These are phyloP conservation scores for Gallinago paraguaiae DNA, from an alignment of 2,113 vertebrate species.

Conservation along the genomic window DNA sequence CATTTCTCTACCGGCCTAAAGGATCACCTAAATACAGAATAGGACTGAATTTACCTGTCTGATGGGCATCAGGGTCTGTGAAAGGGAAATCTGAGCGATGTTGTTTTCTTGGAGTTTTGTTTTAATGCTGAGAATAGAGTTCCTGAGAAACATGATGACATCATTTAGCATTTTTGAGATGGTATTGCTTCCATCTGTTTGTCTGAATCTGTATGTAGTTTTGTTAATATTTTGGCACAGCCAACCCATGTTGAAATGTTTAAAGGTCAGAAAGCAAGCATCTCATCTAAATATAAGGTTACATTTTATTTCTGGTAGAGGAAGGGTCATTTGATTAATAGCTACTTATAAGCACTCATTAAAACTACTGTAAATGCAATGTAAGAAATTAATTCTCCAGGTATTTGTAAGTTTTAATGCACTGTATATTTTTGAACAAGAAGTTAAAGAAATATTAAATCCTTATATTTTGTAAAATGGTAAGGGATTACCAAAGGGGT, in stretches of 20 bases:
- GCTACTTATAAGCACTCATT: constrained; percentile 49
- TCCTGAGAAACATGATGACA: neutral
- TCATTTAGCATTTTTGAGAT: constrained; percentile 35
- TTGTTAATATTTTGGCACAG: constrained; percentile 24
- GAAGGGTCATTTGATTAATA: constrained; percentile 50
- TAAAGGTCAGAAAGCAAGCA: constrained; percentile 59
- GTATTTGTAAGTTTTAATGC: constrained; percentile 60
- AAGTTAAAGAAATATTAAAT: constrained; percentile 55
- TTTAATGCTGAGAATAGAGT: neutral
- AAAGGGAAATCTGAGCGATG: constrained; percentile 14
- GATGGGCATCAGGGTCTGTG: neutral
- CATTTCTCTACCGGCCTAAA: neutral
- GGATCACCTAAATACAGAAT: neutral
- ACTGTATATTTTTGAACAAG: constrained; percentile 60
- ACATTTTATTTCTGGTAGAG: constrained; percentile 66
- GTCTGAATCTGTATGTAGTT: constrained; percentile 54
- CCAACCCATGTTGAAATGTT: constrained; percentile 4
- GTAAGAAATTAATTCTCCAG: constrained; percentile 58
- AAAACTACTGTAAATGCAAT: constrained; percentile 68
- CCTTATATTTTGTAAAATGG: constrained; percentile 47
- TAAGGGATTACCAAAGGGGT: constrained; percentile 32
- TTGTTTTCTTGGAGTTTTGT: constrained; percentile 47
- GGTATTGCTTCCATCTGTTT: constrained; percentile 33
- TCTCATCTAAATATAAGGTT: constrained; percentile 56
- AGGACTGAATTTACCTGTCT: neutral